These are phyloP conservation scores for Dicaeum eximium DNA, from an alignment of 2,113 vertebrate species.

Conservation along the genomic window DNA sequence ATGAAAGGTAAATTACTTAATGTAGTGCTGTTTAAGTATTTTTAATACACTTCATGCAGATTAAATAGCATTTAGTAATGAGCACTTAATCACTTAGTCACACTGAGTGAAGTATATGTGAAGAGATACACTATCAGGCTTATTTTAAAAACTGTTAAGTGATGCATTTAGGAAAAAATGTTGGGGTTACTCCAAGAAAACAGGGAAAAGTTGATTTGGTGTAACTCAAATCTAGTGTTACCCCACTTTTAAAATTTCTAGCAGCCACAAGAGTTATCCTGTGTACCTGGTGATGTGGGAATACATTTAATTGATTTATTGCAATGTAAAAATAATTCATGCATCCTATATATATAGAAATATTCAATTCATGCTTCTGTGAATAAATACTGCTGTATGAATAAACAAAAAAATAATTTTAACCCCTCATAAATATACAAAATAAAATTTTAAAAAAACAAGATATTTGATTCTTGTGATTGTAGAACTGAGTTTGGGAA, in stretches of 20 bases:
- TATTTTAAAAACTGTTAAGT: neutral
- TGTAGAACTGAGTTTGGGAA: neutral
- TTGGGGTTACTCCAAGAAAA: neutral
- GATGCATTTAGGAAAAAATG: neutral
- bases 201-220: neutral
- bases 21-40: neutral
- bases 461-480: neutral
- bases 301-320: neutral
- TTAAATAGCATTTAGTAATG: neutral
- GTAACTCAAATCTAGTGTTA: neutral
- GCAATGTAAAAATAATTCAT: neutral
- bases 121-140: neutral
- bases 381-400: neutral
- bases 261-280: neutral
- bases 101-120: neutral
- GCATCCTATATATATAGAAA: neutral
- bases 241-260: neutral
- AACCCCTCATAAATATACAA: neutral
- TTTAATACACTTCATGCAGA: neutral
- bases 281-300: neutral
- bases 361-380: neutral
- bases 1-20: constrained; percentile 73
- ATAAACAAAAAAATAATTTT: neutral
- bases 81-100: neutral
- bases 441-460: neutral